A percentile compares a stretch with the other conserved stretches of the same genome.
Conservation (phyloP, 2,113 vertebrate species). For the Stercorarius parasiticus region DNA sequence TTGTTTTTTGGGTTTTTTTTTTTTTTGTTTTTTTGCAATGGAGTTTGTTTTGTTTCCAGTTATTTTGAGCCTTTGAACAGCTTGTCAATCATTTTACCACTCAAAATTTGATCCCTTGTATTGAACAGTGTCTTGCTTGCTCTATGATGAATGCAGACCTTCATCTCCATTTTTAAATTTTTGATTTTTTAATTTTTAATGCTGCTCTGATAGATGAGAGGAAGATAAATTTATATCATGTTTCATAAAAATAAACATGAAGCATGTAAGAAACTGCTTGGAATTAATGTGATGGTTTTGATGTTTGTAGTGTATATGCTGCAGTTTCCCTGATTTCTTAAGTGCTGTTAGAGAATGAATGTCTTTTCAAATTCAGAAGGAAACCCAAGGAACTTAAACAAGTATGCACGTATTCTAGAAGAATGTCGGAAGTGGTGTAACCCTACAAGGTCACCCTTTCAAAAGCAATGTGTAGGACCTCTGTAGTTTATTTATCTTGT, state of each 20-base stretch:
- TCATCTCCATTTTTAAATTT: background rate
- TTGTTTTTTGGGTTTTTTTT: background rate
- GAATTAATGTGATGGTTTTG: background rate
- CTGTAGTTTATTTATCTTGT: background rate
- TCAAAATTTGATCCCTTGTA: background rate
- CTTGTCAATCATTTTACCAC: background rate
- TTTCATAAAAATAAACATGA: background rate
- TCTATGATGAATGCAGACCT: background rate
- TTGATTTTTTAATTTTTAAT: background rate
- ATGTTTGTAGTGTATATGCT: background rate
- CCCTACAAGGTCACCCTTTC: background rate
- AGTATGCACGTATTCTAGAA: background rate
- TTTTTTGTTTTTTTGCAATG: background rate
- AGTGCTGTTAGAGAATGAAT: background rate
- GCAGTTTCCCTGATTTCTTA: background rate
- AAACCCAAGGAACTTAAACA: background rate
- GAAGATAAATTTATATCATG: background rate
- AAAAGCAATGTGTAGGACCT: background rate
- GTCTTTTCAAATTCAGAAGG: background rate
- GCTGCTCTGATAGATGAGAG: background rate
- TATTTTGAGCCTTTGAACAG: background rate
- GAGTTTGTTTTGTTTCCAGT: background rate
- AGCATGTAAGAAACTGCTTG: background rate
- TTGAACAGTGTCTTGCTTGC: background rate
- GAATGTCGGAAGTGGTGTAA: rapidly evolving